Conservation (phyloP, 2,113 vertebrate species). For the Climacteris rufus region DNA sequence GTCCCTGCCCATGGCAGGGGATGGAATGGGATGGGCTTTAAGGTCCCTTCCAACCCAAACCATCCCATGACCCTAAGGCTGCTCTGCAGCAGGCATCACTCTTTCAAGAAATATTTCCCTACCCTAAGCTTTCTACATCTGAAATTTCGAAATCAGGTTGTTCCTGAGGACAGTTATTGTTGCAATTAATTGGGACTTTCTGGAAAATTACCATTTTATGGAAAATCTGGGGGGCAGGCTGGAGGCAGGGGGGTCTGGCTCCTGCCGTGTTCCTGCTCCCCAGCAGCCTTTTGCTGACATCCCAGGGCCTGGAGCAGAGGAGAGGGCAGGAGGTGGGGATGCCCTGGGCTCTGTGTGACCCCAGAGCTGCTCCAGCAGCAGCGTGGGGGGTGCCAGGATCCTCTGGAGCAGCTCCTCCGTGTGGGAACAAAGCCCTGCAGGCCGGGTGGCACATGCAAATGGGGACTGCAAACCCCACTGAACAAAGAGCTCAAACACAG, state of each 20-base stretch:
- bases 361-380: fast-evolving
- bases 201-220: neutral
- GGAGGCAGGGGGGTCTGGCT: neutral
- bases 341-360: fast-evolving
- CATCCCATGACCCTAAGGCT: neutral
- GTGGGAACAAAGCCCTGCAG: neutral
- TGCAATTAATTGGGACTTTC: neutral
- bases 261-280: neutral
- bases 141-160: neutral
- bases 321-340: neutral
- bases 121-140: neutral
- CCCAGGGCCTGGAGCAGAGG: neutral
- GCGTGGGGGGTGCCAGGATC: fast-evolving
- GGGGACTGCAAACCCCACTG: neutral
- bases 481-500: slow-evolving; percentile 5
- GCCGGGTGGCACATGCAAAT: neutral
- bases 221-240: neutral
- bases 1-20: neutral
- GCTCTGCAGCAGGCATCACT: neutral
- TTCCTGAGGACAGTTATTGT: neutral
- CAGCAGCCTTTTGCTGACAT: neutral
- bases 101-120: neutral
- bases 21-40: neutral
- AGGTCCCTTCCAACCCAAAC: neutral
- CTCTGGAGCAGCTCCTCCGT: neutral